These are phyloP conservation scores for Ectemnius continuus DNA, from an alignment of 2,888 invertebrate species.

Conservation along the genomic window DNA sequence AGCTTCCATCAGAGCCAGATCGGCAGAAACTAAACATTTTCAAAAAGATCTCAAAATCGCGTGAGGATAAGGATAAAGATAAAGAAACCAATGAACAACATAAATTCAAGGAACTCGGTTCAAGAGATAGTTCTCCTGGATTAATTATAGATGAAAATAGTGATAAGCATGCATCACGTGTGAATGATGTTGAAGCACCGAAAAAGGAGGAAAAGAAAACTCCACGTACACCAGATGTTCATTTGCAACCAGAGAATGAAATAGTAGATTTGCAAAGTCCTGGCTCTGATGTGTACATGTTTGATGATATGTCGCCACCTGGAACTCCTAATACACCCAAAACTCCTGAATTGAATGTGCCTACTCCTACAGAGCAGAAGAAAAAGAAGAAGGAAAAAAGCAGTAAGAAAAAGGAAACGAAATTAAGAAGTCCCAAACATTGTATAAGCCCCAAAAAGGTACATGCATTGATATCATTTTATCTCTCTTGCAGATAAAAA, in stretches of 20 bases:
- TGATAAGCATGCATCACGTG: slow-evolving; percentile 55
- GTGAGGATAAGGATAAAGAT: slow-evolving; percentile 82
- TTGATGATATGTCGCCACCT: slow-evolving; percentile 79
- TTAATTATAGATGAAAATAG: slow-evolving; percentile 78
- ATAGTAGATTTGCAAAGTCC: slow-evolving; percentile 71
- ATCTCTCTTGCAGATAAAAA: too few relatives aligned
- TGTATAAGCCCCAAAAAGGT: slow-evolving; percentile 73
- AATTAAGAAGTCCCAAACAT: slow-evolving; percentile 71
- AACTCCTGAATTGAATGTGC: slow-evolving; percentile 81
- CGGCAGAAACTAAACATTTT: slow-evolving; percentile 92
- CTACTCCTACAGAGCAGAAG: slow-evolving; percentile 78
- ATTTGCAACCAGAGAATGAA: slow-evolving; percentile 58
- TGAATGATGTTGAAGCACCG: slow-evolving; percentile 47
- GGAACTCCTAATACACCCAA: slow-evolving; percentile 80
- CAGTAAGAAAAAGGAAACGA: slow-evolving; percentile 79
- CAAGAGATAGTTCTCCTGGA: slow-evolving; percentile 76
- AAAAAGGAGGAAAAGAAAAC: slow-evolving; percentile 72
- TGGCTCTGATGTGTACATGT: slow-evolving; percentile 75
- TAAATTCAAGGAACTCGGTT: slow-evolving; percentile 75
- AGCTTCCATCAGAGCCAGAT: slow-evolving; percentile 88
- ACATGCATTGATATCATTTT: neutral
- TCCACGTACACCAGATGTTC: slow-evolving; percentile 73
- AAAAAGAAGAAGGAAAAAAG: slow-evolving; percentile 82
- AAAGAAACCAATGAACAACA: slow-evolving; percentile 78
- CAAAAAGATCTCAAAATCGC: slow-evolving; percentile 87